These are phyloP conservation scores for Edolisoma coerulescens DNA, from an alignment of 2,113 vertebrate species.

Conservation along the genomic window DNA sequence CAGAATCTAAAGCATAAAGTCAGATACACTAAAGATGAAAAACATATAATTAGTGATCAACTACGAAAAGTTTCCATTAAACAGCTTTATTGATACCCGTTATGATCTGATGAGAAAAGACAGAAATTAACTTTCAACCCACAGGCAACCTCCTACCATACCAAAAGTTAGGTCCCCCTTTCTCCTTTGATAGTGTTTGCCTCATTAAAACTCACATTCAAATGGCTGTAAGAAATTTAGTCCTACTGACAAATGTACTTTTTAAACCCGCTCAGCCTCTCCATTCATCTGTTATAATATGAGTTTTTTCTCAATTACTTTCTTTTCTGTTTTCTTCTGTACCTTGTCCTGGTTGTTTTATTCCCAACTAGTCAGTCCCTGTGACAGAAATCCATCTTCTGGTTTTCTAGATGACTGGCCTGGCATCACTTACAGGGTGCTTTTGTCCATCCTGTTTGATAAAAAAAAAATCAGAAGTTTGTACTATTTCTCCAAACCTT, in stretches of 20 bases:
- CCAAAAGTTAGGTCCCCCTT: background rate
- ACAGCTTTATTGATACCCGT: background rate
- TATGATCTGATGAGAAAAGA: background rate
- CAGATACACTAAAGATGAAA: background rate
- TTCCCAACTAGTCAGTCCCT: background rate
- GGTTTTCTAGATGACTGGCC: background rate
- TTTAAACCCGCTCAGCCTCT: background rate
- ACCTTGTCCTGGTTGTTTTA: background rate
- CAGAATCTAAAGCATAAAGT: background rate
- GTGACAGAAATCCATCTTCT: background rate
- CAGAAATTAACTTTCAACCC: background rate
- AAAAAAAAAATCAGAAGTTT: background rate
- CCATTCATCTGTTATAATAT: background rate
- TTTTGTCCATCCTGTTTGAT: background rate
- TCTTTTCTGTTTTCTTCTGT: background rate
- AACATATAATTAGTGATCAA: background rate
- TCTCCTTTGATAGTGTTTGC: background rate
- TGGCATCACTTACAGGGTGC: background rate
- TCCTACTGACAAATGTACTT: background rate
- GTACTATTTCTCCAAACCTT: background rate
- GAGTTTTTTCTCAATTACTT: background rate
- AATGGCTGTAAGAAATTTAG: background rate
- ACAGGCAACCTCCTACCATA: background rate
- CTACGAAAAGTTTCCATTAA: background rate
- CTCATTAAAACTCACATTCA: background rate